Evolutionary conservation across 2,797 vertebrate species (phyloP).

Genomic region (Gymnocypris eckloni): DNA sequence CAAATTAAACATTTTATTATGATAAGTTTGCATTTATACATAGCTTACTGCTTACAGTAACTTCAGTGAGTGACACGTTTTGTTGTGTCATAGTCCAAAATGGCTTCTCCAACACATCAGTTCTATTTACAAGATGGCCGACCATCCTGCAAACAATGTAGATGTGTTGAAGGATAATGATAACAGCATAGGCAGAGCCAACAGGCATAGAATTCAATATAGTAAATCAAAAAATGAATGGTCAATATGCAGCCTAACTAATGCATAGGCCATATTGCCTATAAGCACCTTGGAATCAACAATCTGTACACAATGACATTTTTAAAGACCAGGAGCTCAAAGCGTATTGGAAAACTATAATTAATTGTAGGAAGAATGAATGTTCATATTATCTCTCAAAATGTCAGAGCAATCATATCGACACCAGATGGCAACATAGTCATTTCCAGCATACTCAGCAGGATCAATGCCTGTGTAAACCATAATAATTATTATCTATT

Average conservation of each 20-base stretch:
- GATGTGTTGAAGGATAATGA: neutral
- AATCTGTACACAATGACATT: slow-evolving; percentile 3
- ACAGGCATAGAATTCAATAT: neutral
- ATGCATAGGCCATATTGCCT: neutral
- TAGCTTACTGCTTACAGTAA: neutral
- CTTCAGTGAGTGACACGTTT: neutral
- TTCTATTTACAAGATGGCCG: slow-evolving; percentile 19
- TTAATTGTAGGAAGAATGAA: slow-evolving; percentile 3
- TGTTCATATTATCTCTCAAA: neutral
- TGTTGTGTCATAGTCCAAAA: slow-evolving; percentile 8
- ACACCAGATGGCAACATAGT: slow-evolving; percentile 11
- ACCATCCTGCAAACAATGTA: neutral
- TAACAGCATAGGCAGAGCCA: neutral
- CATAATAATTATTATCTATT: slow-evolving; percentile 23
- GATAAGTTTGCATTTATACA: neutral
- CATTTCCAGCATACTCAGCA: neutral
- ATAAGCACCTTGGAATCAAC: neutral
- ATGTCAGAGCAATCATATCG: slow-evolving; percentile 35
- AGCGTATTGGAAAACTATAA: neutral
- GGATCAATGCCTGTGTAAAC: slow-evolving; percentile 32
- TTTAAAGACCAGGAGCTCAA: neutral
- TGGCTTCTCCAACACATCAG: slow-evolving; percentile 6
- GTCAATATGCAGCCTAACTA: neutral
- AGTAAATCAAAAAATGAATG: neutral
- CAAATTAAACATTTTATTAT: neutral